These are phyloP conservation scores for Trichonephila clavipes DNA, from an alignment of 1,140 invertebrate species.

Conservation along the genomic window DNA sequence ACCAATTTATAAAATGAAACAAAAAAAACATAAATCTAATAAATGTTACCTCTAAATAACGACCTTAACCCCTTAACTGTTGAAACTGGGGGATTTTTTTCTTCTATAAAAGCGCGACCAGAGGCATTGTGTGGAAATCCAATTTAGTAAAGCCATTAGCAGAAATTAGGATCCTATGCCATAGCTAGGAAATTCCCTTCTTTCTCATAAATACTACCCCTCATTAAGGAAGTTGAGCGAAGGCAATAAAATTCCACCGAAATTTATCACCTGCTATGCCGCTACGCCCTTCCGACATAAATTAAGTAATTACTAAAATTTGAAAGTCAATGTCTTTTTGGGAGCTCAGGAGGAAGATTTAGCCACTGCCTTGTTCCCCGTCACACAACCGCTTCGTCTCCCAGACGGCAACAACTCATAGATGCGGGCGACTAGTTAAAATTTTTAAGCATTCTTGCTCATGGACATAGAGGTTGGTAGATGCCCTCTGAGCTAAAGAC, in stretches of 20 bases:
- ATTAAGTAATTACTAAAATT: slow-evolving; percentile 68
- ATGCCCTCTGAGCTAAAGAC: background rate
- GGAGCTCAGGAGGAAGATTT: slow-evolving; percentile 32
- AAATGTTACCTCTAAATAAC: slow-evolving; percentile 38
- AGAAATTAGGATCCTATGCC: slow-evolving; percentile 52
- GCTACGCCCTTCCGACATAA: slow-evolving; percentile 53
- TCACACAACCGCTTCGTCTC: background rate
- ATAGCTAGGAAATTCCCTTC: slow-evolving; percentile 39
- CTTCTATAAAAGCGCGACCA: background rate
- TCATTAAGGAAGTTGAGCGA: slow-evolving; percentile 57
- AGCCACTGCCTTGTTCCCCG: background rate
- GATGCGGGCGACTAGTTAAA: background rate
- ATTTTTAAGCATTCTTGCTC: no score
- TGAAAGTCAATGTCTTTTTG: slow-evolving; percentile 67
- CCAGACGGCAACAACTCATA: background rate
- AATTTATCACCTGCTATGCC: slow-evolving; percentile 61
- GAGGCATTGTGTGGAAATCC: slow-evolving; percentile 29
- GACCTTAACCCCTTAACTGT: slow-evolving; percentile 47
- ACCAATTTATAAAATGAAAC: slow-evolving; percentile 48
- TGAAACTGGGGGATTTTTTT: slow-evolving; percentile 8
- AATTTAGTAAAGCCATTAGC: slow-evolving; percentile 60
- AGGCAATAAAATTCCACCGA: slow-evolving; percentile 63
- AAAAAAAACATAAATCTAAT: slow-evolving; percentile 11
- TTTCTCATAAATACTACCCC: slow-evolving; percentile 62
- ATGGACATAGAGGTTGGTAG: background rate